phyloP scores from a whole-genome alignment of 2,113 vertebrate species.

The Ictalurus punctatus region DNA sequence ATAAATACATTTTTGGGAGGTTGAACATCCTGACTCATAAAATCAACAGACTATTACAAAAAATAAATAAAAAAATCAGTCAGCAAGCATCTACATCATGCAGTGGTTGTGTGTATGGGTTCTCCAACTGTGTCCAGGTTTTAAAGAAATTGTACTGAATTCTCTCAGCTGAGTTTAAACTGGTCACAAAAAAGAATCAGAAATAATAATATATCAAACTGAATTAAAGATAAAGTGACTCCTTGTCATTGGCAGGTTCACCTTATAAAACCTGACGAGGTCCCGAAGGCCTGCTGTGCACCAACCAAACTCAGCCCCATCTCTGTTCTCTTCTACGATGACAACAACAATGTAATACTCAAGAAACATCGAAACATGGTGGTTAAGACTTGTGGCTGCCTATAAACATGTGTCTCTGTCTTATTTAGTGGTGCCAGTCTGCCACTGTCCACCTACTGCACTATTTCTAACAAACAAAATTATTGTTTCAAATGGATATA shows the following conservation, averaged over 20 bases:
- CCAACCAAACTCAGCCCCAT: constrained; percentile 94
- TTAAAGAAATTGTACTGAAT: neutral
- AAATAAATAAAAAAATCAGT: neutral
- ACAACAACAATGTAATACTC: constrained; percentile 96
- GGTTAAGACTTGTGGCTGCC: constrained; percentile 92
- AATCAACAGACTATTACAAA: neutral
- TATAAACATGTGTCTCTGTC: constrained; percentile 65
- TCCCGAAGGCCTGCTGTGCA: constrained; percentile 91
- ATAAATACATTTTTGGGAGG: neutral
- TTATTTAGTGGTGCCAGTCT: neutral
- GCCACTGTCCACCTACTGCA: constrained; percentile 11
- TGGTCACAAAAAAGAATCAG: neutral
- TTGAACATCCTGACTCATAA: neutral
- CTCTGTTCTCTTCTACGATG: constrained; percentile 92
- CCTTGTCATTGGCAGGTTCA: constrained; percentile 77
- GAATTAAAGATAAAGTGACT: neutral
- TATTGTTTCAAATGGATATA: neutral
- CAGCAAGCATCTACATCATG: neutral
- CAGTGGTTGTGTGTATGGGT: neutral
- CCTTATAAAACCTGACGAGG: constrained; percentile 87
- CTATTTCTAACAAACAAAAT: constrained; percentile 29
- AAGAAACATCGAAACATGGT: constrained; percentile 97
- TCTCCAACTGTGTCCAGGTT: neutral
- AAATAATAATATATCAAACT: neutral
- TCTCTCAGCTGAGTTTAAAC: neutral